Percentiles rank a stretch among this genome's conserved stretches.
phyloP scores from a whole-genome alignment of 1,140 invertebrate genomes.

The honey bee (Apis mellifera) region DNA sequence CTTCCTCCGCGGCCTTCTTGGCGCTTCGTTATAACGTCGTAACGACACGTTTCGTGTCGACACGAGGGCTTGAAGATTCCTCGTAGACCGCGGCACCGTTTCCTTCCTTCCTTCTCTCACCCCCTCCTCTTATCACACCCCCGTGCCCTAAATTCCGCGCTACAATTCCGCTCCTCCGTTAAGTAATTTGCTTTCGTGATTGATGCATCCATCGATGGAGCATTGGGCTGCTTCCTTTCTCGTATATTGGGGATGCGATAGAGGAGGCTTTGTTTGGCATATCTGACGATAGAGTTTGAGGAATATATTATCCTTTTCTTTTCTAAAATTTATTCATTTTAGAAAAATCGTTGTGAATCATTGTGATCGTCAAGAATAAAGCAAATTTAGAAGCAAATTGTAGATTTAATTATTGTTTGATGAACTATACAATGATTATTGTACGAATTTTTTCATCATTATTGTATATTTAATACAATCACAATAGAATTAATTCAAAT shows the following conservation, averaged over 20 bases:
- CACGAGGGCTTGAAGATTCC: slow-evolving; percentile 31
- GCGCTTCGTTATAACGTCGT: slow-evolving; percentile 71
- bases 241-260: neutral
- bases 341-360: no score
- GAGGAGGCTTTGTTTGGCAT: neutral
- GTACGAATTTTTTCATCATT: no score
- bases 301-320: no score
- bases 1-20: slow-evolving; percentile 61
- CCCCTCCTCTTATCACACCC: neutral
- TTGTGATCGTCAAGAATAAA: no score
- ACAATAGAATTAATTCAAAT: no score
- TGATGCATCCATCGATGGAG: neutral
- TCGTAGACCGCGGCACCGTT: slow-evolving; percentile 13
- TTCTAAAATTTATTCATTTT: no score
- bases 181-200: slow-evolving; percentile 21
- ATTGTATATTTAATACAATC: no score
- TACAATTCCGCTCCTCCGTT: neutral
- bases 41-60: slow-evolving; percentile 63
- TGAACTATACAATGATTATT: no score
- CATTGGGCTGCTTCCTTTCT: neutral
- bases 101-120: neutral
- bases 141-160: neutral
- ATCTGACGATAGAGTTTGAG: no score
- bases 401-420: no score
- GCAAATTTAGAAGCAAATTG: no score